phyloP scores from a whole-genome alignment of 2,113 vertebrate species.

The Thunnus thynnus region DNA sequence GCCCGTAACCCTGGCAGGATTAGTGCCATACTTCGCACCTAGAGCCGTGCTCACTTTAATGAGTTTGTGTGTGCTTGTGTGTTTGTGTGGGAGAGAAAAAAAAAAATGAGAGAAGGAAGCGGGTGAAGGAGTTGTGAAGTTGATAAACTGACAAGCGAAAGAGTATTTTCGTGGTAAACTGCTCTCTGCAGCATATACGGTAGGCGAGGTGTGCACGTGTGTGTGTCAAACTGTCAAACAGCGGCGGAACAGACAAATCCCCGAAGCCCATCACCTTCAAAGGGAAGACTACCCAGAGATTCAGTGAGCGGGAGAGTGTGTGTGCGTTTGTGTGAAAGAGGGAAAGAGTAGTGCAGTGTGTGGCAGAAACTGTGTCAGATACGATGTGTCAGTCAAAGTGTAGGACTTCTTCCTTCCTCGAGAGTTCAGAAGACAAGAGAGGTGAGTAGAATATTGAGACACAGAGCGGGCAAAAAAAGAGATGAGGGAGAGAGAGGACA shows the following conservation, averaged over 20 bases:
- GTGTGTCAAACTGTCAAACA: slow-evolving; percentile 70
- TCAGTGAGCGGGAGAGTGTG: neutral
- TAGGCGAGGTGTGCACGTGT: slow-evolving; percentile 26
- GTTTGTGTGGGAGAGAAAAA: neutral
- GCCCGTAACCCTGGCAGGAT: neutral
- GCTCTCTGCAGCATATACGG: slow-evolving; percentile 16
- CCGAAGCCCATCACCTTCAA: slow-evolving; percentile 62
- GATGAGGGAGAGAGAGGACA: neutral
- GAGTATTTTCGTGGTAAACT: slow-evolving; percentile 49
- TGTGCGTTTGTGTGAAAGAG: neutral
- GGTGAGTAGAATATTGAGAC: slow-evolving; percentile 34
- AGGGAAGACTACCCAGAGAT: slow-evolving; percentile 39
- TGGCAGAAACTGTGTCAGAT: slow-evolving; percentile 9
- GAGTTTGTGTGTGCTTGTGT: neutral
- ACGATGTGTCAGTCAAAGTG: slow-evolving; percentile 3
- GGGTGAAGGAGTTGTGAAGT: slow-evolving; percentile 27
- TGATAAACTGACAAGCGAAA: slow-evolving; percentile 50
- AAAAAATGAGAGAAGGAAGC: neutral
- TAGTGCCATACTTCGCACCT: neutral
- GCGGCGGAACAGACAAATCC: slow-evolving; percentile 65
- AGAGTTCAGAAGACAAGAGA: slow-evolving; percentile 21
- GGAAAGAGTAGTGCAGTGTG: neutral
- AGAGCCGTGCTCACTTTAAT: slow-evolving; percentile 25
- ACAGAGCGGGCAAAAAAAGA: neutral
- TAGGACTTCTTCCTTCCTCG: slow-evolving; percentile 10